phyloP scores from a whole-genome alignment of 1,140 invertebrate genomes.

The Anadara kagoshimensis region DNA sequence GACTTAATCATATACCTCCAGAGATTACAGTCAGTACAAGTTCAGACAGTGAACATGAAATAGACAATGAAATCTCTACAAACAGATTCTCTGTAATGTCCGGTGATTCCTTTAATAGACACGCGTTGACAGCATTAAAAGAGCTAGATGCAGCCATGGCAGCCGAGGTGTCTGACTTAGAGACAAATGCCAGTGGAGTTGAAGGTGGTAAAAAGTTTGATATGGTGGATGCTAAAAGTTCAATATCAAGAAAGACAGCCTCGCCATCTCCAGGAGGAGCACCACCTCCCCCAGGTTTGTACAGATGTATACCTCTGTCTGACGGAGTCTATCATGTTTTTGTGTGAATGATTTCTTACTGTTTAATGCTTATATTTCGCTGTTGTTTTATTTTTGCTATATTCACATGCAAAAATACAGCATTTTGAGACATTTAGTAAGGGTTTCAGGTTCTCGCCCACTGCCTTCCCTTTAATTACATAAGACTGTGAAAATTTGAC shows the following conservation, averaged over 20 bases:
- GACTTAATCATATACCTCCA: constrained; percentile 15
- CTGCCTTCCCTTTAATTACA: no score
- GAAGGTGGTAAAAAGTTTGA: neutral
- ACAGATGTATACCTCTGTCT: no score
- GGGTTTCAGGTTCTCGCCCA: no score
- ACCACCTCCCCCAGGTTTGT: constrained; percentile 39
- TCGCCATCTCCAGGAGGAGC: constrained; percentile 32
- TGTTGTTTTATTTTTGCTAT: no score
- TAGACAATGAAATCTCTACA: constrained; percentile 1
- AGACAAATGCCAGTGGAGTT: constrained; percentile 8
- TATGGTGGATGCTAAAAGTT: neutral
- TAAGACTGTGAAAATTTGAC: no score
- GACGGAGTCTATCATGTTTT: no score
- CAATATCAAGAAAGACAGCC: neutral
- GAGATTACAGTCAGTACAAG: constrained; percentile 27
- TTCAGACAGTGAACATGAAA: constrained; percentile 35
- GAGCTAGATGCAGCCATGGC: constrained; percentile 69
- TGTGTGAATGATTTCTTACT: no score
- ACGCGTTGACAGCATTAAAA: constrained; percentile 61
- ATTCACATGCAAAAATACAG: no score
- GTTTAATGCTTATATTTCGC: no score
- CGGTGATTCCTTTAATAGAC: constrained; percentile 58
- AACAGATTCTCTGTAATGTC: constrained; percentile 29
- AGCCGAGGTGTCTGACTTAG: constrained; percentile 53
- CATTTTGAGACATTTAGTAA: no score